Base-by-base conservation (phyloP, 2,113 vertebrate species). In the Mormoops blainvillei region DNA sequence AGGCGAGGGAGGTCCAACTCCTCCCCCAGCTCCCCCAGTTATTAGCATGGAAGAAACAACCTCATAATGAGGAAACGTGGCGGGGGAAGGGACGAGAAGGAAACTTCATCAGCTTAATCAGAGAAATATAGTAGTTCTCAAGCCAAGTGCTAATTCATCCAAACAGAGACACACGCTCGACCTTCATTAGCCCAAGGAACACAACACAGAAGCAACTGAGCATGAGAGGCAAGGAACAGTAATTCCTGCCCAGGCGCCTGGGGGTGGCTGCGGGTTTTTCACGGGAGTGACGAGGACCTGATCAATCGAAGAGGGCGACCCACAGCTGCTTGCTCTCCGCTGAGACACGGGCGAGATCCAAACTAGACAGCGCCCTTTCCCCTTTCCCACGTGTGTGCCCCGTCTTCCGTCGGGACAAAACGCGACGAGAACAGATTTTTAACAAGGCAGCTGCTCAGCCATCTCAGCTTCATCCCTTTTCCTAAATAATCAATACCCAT, bases 401-500 rank as follows among this genome's bases (percentile, higher is more conserved):
- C 84, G 6, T 89, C 89, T 82, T 43, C 68, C 2, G 0, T 31
- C 87, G 70, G 43, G 70, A 93, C 45, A 43, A 76, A 58, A 76
- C 54, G 80, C 4, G 3, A 82, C 78, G 31, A 28, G 78, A 58
- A 33, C 9, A 15, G 33, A 52, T 61, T 58, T 84, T 36, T 50
- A 82, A 92, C 1, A 10, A 93, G 67, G 82, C 82, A 16, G 80
- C 70, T 22, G 84, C 92, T 19, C 3, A 0, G 77, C 82, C 43
- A 15, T 20, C 85, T 73, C n/a, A 0, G 61, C 77, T 43, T 56
- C 88, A 58, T 71, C 85, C 41, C 76, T 92, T 86, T 88, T 65
- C 86, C 88, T 83, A 85, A 92, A 96, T 88, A 96, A 97, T 96
- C 82, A 19, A 93, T 94, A 38, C 2, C 1, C 15, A 0, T 1